Percentiles rank a stretch among this genome's conserved stretches.
These are phyloP conservation scores for Chalcis sispes DNA, from an alignment of 2,888 invertebrate genomes.

Conservation along the genomic window DNA sequence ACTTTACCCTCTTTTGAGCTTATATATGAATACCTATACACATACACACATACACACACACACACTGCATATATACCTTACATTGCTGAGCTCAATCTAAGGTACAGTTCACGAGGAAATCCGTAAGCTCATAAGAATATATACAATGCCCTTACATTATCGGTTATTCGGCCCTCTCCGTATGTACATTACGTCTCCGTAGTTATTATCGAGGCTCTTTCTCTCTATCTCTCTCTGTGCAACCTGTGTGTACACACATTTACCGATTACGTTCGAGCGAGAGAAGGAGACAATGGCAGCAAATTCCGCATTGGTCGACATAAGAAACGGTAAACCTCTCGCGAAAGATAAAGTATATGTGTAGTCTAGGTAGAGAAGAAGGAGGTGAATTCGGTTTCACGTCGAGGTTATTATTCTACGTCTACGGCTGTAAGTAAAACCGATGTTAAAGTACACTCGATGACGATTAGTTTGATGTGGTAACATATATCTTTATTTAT, in stretches of 20 bases:
- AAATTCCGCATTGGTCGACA: too few relatives aligned
- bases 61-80: too few relatives aligned
- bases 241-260: constrained; percentile 4
- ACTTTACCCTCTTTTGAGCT: not conserved
- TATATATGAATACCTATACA: not conserved
- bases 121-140: too few relatives aligned
- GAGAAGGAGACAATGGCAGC: not conserved
- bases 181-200: constrained; percentile 1
- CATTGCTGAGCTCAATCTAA: not conserved
- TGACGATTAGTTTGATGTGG: constrained; percentile 19
- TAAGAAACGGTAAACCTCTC: too few relatives aligned
- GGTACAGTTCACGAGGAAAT: too few relatives aligned
- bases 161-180: constrained; percentile 1
- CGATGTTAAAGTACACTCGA: constrained; percentile 23
- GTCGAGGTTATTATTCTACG: constrained; percentile 14
- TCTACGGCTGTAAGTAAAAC: constrained; percentile 1
- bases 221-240: not conserved
- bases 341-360: not conserved
- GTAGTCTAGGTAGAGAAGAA: constrained; percentile 1
- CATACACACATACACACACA: too few relatives aligned
- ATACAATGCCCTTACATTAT: constrained; percentile 37
- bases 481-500: too few relatives aligned
- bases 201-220: constrained; percentile 40
- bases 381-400: not conserved
- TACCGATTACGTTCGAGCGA: not conserved